Evolutionary conservation across 2,113 vertebrate genomes (phyloP), one percentile per base, ranked within the genome.

Genomic region (Pleuronectes platessa): DNA sequence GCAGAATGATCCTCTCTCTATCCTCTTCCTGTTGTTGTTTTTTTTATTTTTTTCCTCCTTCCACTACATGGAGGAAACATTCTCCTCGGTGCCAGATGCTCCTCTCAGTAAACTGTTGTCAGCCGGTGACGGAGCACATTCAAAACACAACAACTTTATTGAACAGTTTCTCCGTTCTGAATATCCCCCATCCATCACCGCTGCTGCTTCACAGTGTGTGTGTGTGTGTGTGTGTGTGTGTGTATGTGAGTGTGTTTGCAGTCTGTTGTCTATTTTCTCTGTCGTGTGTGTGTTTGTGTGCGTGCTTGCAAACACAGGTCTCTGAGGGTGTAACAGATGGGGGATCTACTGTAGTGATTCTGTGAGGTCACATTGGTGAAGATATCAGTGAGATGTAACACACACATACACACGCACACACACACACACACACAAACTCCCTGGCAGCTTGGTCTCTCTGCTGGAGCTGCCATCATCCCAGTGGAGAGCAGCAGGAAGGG

Each of bases 291-390:
- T 72, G 67, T 76, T 71, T 72, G 68, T 67, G 55, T 71, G 66
- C 80, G 77, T 73, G 21, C 70, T 37, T 76, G 69, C 40, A 55
- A 68, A 69, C 24, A 74, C 54, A 79, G 76, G 84, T 86, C 81
- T 92, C 89, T 77, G 68, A 86, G 88, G 84, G 77, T 67, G 64
- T 75, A 89, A 85, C 90, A 93, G 92, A 91, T 90, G 92, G 87
- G 91, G 40, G 40, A 42, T 42, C 40, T 42, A 42, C 40, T 42
- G 40, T 42, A 42, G 40, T 42, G 40, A 42, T 42, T 42, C 40
- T 42, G 40, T 42, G 40, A 42, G 40, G 40, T 42, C 91, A 86
- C 92, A 90, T 91, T 90, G 92, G 90, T 85, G 88, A 75, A 61
- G 63, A 75, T 82, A 87, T 84, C 68, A 77, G 89, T 91, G 81